A percentile compares a stretch with the other conserved stretches of the same genome.
Evolutionary conservation across 2,797 vertebrate species (phyloP).

Genomic region (Gallinago stenura): DNA sequence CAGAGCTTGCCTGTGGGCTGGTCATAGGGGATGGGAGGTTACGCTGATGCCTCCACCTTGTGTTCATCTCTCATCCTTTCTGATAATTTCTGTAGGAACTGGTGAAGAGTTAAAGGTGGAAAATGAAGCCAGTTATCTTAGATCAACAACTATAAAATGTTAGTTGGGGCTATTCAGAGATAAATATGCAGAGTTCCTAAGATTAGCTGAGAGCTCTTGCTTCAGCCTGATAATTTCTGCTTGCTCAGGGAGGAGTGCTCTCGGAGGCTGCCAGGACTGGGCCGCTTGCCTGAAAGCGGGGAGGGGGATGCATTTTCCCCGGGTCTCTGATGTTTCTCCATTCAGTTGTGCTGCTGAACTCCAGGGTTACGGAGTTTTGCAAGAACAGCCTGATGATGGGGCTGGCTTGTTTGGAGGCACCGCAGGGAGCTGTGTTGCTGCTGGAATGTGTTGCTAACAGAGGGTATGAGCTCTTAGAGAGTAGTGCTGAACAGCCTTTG

Average conservation of each 20-base stretch:
- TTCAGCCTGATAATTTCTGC: neutral
- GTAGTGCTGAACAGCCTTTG: rapidly evolving
- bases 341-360: neutral
- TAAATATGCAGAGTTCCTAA: neutral
- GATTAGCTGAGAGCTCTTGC: neutral
- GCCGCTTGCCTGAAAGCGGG: neutral
- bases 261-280: neutral
- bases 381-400: neutral
- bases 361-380: rapidly evolving
- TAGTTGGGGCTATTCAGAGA: neutral
- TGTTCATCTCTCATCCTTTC: neutral
- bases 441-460: neutral
- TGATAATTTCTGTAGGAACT: neutral
- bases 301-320: rapidly evolving
- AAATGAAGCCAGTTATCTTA: neutral
- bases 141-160: neutral
- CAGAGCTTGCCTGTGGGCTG: neutral
- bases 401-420: neutral
- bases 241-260: neutral
- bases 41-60: neutral
- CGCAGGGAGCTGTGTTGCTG: neutral
- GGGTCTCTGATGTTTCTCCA: rapidly evolving
- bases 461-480: neutral
- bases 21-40: neutral
- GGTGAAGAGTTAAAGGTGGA: neutral